These are phyloP conservation scores for Neodiprion lecontei DNA, from an alignment of 1,140 invertebrate genomes.

Conservation along the genomic window DNA sequence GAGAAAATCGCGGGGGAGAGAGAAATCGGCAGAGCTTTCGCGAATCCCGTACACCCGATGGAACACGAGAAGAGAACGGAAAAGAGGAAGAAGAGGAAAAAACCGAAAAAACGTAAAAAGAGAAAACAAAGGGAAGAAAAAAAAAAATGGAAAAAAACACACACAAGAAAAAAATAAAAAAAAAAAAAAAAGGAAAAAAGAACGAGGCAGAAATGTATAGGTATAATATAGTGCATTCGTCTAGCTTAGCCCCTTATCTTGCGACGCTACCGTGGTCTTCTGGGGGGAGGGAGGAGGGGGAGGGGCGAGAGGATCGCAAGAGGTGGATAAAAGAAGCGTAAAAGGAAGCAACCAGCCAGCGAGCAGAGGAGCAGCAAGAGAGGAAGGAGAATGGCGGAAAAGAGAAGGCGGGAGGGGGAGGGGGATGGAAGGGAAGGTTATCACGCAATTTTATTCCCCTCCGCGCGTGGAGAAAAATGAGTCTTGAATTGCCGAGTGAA, in stretches of 20 bases:
- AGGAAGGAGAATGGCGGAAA: background rate
- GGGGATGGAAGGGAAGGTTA: background rate
- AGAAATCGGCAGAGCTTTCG: background rate
- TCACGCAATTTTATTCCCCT: background rate
- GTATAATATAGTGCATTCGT: constrained; percentile 2
- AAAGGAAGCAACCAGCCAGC: background rate
- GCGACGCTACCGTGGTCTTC: too few species aligned
- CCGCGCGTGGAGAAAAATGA: background rate
- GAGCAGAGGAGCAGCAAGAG: too few species aligned
- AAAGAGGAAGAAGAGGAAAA: too few species aligned
- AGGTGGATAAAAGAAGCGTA: background rate
- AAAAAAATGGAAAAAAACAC: too few species aligned
- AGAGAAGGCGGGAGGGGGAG: background rate
- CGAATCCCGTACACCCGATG: background rate
- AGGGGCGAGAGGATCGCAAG: background rate
- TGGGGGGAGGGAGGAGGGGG: too few species aligned
- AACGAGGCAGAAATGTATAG: background rate
- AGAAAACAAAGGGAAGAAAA: background rate
- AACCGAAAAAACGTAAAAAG: background rate
- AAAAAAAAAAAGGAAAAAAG: too few species aligned
- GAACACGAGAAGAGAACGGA: too few species aligned
- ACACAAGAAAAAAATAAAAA: too few species aligned
- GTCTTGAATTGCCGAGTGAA: background rate
- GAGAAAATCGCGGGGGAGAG: background rate
- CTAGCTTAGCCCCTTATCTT: constrained; percentile 7